Evolutionary conservation across 2,797 vertebrate genomes (phyloP), one percentile per base, ranked within the genome.

Genomic region (Heterohyrax brucei): DNA sequence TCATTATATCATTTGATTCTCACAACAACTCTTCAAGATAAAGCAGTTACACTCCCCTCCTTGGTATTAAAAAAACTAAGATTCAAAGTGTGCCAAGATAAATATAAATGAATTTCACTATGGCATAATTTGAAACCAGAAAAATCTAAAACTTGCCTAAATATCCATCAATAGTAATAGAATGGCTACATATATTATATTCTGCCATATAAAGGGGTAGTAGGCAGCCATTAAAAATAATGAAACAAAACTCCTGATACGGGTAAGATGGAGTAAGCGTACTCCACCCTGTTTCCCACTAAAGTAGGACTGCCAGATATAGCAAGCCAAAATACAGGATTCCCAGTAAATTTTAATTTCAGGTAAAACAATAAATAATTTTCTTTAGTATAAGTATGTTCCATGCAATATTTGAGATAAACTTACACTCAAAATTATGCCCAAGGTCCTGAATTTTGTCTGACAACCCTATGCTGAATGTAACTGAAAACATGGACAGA

Each of bases 21-120:
- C 93, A 95, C 87, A 96, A 89, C 93, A 92, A 50, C 94, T 92
- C 92, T 88, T 82, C 53, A 92, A 94, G 92, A 86, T 50, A 89
- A 89, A 72, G 96, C 90, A 95, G 79, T 86, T 90, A 62, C 44
- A 68, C 44, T 70, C 94, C 85, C 53, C n/a, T 81, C 14, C 80
- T 90, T 96, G 89, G 87, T 90, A 89, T 19, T 48, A 94, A 94
- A 94, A 90, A 95, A 97, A 88, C 85, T 72, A 75, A 97, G 81
- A 93, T 24, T 77, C 82, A 77, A 96, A 95, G 87, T 78, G 46
- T 89, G 75, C 91, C 87, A 93, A 96, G 73, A 93, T 39, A 95
- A 85, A 73, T 88, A 72, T 81, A 95, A 91, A 88, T 92, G 87
- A 93, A 96, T 93, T 89, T 78, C 77, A 18, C 79, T 30, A 53